phyloP scores from a whole-genome alignment of 2,113 vertebrate species.

The Triplophysa dalaica region DNA sequence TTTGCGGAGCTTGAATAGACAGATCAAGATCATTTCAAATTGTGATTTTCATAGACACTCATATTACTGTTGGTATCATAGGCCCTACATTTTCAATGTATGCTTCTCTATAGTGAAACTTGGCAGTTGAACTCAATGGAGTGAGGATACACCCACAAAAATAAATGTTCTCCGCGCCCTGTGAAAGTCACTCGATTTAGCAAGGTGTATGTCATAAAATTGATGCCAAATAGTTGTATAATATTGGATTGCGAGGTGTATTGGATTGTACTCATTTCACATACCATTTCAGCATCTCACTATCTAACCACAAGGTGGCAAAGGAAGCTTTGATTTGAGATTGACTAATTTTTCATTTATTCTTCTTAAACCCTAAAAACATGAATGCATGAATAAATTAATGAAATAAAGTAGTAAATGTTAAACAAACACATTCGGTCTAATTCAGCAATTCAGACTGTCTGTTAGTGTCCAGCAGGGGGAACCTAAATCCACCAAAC shows the following conservation, averaged over 20 bases:
- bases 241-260: neutral
- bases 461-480: constrained; percentile 30
- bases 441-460: neutral
- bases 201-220: too few relatives aligned
- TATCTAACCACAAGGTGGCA: constrained; percentile 69
- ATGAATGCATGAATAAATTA: neutral
- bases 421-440: neutral
- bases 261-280: too few relatives aligned
- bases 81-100: too few relatives aligned
- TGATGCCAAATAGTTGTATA: neutral
- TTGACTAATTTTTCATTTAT: too few relatives aligned
- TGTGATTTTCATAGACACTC: too few relatives aligned
- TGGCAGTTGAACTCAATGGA: too few relatives aligned
- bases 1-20: neutral
- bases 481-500: constrained; percentile 29
- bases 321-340: constrained; percentile 39
- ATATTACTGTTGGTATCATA: too few relatives aligned
- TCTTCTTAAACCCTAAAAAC: too few relatives aligned
- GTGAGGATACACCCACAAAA: too few relatives aligned
- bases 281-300: neutral
- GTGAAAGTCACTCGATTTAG: too few relatives aligned
- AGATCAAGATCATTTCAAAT: neutral
- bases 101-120: too few relatives aligned
- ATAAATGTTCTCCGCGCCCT: too few relatives aligned
- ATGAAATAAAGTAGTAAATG: neutral